These are phyloP conservation scores for Bombylius discolor DNA, from an alignment of 2,888 invertebrate genomes.

Conservation along the genomic window DNA sequence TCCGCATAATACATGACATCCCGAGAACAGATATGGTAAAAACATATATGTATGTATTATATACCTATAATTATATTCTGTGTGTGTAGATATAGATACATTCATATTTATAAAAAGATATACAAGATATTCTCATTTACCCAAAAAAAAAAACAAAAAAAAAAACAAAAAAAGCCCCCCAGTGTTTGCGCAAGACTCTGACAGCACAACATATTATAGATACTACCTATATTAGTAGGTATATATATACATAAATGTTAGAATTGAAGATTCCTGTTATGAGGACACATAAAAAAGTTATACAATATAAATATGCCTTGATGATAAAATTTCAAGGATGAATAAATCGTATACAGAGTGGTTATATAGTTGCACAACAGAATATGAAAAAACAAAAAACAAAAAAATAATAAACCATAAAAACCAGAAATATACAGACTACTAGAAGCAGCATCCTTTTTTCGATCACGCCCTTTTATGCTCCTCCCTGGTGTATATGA, in stretches of 20 bases:
- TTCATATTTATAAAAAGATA: background rate
- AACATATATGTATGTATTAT: too few species aligned
- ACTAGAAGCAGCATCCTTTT: constrained; percentile 8
- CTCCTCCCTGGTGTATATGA: constrained; percentile 15
- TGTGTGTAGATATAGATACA: background rate
- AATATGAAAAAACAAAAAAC: background rate
- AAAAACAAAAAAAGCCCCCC: background rate
- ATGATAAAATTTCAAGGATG: background rate
- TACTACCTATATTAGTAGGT: background rate
- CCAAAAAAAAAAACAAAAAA: too few species aligned
- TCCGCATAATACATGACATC: background rate
- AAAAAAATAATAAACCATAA: too few species aligned
- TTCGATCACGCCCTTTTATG: constrained; percentile 17
- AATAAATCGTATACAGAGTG: background rate
- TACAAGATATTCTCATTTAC: background rate
- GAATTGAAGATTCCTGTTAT: background rate
- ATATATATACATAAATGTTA: background rate
- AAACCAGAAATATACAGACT: background rate
- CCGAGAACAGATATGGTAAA: background rate
- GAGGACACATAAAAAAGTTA: background rate
- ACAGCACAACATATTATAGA: background rate
- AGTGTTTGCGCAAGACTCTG: constrained; percentile 12
- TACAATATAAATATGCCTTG: background rate
- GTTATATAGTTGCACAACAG: background rate
- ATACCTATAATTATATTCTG: too few species aligned